Conservation (phyloP, 2,797 vertebrate species). For the Pygocentrus nattereri region DNA sequence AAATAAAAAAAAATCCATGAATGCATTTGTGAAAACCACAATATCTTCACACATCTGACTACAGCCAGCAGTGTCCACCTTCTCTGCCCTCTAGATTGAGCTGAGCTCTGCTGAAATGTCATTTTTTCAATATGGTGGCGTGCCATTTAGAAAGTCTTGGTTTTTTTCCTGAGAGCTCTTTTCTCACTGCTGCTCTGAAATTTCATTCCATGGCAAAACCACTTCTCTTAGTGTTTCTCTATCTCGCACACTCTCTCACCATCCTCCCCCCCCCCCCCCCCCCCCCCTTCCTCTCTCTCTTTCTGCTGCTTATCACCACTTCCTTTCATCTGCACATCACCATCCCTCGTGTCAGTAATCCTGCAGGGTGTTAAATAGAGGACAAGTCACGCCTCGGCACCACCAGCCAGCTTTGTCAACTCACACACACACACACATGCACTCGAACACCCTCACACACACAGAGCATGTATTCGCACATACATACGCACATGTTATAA, state of each 20-base stretch:
- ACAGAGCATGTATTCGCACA: constrained; percentile 32
- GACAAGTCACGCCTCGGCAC: constrained; percentile 60
- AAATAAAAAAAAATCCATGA: neutral
- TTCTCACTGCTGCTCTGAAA: constrained; percentile 44
- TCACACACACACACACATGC: constrained; percentile 39
- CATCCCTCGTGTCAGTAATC: constrained; percentile 64
- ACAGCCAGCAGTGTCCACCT: neutral
- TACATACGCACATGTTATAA: constrained; percentile 28
- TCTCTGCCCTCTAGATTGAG: constrained; percentile 56
- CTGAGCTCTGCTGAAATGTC: constrained; percentile 72
- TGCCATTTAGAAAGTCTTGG: constrained; percentile 35
- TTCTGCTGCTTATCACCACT: constrained; percentile 60
- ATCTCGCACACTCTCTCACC: constrained; percentile 8
- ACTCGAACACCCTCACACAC: constrained; percentile 21
- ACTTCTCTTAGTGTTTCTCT: constrained; percentile 48
- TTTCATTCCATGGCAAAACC: constrained; percentile 46
- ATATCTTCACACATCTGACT: neutral
- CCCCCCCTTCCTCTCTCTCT: constrained; percentile 52
- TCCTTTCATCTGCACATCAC: constrained; percentile 61
- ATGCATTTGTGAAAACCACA: neutral
- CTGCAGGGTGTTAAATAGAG: constrained; percentile 64
- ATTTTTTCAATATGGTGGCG: constrained; percentile 64
- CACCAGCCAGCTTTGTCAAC: constrained; percentile 52
- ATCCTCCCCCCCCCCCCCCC: constrained; percentile 41
- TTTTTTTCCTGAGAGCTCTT: constrained; percentile 17